These are phyloP conservation scores for Diceros bicornis DNA, from an alignment of 2,797 vertebrate species.

Conservation along the genomic window DNA sequence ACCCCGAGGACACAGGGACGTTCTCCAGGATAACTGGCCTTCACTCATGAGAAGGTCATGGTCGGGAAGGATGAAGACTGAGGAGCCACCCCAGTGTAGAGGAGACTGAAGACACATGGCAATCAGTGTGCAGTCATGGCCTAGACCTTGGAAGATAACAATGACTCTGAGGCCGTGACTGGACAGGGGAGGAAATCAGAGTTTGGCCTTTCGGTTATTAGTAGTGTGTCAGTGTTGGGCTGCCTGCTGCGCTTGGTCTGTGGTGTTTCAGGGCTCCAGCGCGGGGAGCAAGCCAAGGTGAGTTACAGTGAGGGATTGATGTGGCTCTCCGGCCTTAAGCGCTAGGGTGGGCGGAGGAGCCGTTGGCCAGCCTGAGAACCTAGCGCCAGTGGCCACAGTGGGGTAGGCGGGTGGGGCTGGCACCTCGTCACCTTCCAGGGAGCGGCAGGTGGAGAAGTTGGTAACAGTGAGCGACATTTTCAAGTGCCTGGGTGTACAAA, in stretches of 20 bases:
- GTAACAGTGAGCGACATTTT: background rate
- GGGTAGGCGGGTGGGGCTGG: rapidly evolving
- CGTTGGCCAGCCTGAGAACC: background rate
- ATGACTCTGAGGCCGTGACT: background rate
- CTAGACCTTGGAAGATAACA: background rate
- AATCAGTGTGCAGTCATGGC: background rate
- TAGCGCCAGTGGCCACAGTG: background rate
- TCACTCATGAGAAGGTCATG: background rate
- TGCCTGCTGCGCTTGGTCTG: background rate
- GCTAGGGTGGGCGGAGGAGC: too few species aligned
- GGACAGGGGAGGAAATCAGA: background rate
- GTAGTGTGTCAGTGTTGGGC: too few species aligned
- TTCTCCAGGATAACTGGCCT: too few species aligned
- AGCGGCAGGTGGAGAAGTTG: background rate
- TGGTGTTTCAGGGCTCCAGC: background rate
- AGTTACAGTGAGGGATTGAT: background rate
- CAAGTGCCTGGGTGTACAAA: background rate
- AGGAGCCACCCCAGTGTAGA: background rate
- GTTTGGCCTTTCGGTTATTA: background rate
- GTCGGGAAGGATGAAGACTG: background rate
- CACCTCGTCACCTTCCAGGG: background rate
- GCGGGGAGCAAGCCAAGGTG: background rate
- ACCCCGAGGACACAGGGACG: too few species aligned
- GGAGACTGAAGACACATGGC: background rate
- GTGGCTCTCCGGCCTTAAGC: background rate